phyloP scores from a whole-genome alignment of 2,113 vertebrate genomes.

The Datnioides undecimradiatus region DNA sequence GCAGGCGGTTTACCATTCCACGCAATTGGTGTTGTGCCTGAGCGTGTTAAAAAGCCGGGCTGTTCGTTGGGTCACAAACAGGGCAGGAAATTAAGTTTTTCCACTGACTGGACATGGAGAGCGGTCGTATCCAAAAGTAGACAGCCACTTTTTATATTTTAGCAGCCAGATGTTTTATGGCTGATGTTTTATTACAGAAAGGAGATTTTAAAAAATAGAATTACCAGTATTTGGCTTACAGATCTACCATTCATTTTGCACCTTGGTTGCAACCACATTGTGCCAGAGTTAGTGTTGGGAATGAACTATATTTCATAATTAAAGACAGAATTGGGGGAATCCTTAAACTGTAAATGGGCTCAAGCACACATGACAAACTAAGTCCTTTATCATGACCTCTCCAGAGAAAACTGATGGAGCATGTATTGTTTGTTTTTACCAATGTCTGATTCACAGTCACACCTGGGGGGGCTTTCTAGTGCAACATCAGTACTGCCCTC shows the following conservation, averaged over 20 bases:
- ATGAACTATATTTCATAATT: too few species aligned
- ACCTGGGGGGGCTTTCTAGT: neutral
- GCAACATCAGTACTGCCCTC: neutral
- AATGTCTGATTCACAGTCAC: neutral
- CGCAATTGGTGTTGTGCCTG: slow-evolving; percentile 40
- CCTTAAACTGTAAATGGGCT: slow-evolving; percentile 6
- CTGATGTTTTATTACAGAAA: slow-evolving; percentile 25
- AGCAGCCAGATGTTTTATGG: slow-evolving; percentile 54
- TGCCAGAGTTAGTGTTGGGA: neutral
- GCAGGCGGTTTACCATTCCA: slow-evolving; percentile 52
- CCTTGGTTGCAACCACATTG: neutral
- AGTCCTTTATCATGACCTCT: slow-evolving; percentile 3
- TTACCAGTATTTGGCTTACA: neutral
- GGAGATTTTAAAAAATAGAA: neutral
- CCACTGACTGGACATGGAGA: slow-evolving; percentile 39
- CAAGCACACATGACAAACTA: neutral
- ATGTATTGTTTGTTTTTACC: slow-evolving; percentile 19
- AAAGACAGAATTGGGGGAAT: neutral
- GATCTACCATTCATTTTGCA: slow-evolving; percentile 26
- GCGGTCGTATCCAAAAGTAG: slow-evolving; percentile 24
- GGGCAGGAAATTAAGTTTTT: slow-evolving; percentile 74
- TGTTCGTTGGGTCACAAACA: slow-evolving; percentile 60
- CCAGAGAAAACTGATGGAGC: neutral
- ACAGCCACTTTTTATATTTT: slow-evolving; percentile 43
- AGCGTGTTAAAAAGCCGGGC: slow-evolving; percentile 45